Base-by-base conservation (phyloP, 2,113 vertebrate species). In the Motacilla alba region DNA sequence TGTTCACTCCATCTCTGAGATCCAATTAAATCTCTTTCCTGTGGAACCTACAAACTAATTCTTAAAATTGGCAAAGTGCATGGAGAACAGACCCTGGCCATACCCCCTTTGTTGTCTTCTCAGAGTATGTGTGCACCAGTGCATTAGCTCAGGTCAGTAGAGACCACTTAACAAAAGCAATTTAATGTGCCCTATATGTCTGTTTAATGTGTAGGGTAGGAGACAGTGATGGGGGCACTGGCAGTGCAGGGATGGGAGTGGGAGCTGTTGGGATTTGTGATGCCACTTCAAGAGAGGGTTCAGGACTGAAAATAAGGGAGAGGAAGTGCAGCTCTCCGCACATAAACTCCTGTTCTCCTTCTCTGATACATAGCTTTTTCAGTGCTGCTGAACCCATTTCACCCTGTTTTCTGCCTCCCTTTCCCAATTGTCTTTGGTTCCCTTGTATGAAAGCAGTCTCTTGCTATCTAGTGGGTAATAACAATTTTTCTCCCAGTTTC, bases 1-100 rank as follows among this genome's bases (percentile, higher is more conserved):
- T 79, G 14, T 22, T 35, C 53, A 56, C 7, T 83, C 20, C 0
- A 0, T 35, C 2, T 2, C 12, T 30, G 19, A 75, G 11, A 64
- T 43, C 7, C 49, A 39, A 50, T 9, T 43, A 55, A 47, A 53
- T 70, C 35, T 80, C 6, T 46, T 73, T 58, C 27, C 18, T 53
- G 1, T 44, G 18, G 37, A 22, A 41, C n/a, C 26, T 63, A 10
- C 18, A 67, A 60, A 17, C 35, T 49, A 53, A 15, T 53, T 63
- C 13, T 20, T 19, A 14, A 26, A 43, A 37, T 33, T 47, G 7
- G 3, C 5, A 0, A 75, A 53, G 15, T 33, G 7, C 49, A 7
- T 24, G 75, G 33, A 58, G n/a, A 60, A 12, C 3, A 26, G 24
- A 21, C n/a, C 27, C 14, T 50, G 28, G 24, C 13, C 3, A 2